Base-by-base conservation (phyloP, 2,797 vertebrate species). In the Helicolenus hilgendorfi region DNA sequence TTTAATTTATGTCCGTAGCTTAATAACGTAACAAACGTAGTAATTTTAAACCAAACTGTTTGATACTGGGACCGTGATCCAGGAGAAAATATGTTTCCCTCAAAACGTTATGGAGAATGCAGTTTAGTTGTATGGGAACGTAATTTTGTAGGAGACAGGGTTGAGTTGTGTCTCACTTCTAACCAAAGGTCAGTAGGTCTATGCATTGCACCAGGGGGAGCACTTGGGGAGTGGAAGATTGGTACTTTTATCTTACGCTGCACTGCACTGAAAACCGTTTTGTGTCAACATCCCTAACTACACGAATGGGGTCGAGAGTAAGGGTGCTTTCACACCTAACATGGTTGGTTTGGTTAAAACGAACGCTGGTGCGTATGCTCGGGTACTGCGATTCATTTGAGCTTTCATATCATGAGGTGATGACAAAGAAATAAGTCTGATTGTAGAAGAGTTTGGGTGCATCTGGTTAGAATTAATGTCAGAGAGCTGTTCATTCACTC, bases 131-230 rank as follows among this genome's bases (percentile, higher is more conserved):
- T 55, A 22, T 22, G 49, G 49, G 20, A 55, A n/a, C 0, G 1
- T n/a, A 1, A 18, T 53, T 53, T 22, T 55, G 49, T 55, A 55
- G 49, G 20, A 55, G 49, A 55, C 20, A 22, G 7, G 20, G 49
- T 22, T 55, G 49, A 10, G 20, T 55, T n/a, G 49, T 55, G 45
- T 15, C 45, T 20, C 75, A 74, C 38, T 63, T 81, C 27, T 58
- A 84, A 81, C 65, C 67, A 83, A 83, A 83, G 79, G 72, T 85
- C 81, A 83, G 53, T 45, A 41, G 24, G 62, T 78, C 73, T 31
- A 31, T 76, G 69, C 59, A 67, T 35, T 79, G 49, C 67, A 83
- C 45, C 35, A 35, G 22, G 67, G 72, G 41, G 9, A 64, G 31
- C n/a, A 72, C 8, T 24, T 31, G 27, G 29, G 69, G 29, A 14